Base-by-base conservation (phyloP, 2,113 vertebrate species). In the Seriola rivoliana region DNA sequence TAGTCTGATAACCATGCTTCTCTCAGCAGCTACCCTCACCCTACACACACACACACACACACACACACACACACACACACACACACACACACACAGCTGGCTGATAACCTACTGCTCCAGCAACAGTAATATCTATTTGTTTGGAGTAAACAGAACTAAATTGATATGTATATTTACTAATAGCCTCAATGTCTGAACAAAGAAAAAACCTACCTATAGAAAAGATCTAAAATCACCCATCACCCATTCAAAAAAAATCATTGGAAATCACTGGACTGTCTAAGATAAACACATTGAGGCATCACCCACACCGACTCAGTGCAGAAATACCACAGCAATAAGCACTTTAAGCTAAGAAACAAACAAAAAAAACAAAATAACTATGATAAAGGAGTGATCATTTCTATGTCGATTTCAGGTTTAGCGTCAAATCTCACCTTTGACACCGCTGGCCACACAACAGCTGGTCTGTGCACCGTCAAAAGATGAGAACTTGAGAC, bases 381-480 rank as follows among this genome's bases (percentile, higher is more conserved):
- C 9, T 60, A 5, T 8, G n/a, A 65, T 1, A 34, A 21, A 62
- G 14, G 66, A 40, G 58, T 14, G 23, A 70, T 29, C 13, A 21
- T 38, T 11, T 66, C 10, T 21, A 25, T 36, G 83, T 81, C 3
- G 64, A 86, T 87, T 82, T 78, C n/a, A 65, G 54, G 48, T 58
- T 44, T 3, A 42, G 58, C 58, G 38, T 58, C 19, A 70, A 69
- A 71, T 58, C 60, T 67, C 64, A 80, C 80, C 89, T 87, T 54
- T 84, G 89, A 90, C 87, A 76, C 71, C 19, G 38, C 13, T 5
- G 75, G 67, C 40, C n/a, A 73, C 13, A 79, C 46, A 76, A 72
- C 90, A 93, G 90, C 88, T 89, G 90, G 81, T 25, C 62, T 16
- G 65, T 34, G 68, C n/a, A 29, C 40, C 29, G n/a, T 42, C 16